phyloP scores from a whole-genome alignment of 2,888 invertebrate genomes.

The Nineta flava region DNA sequence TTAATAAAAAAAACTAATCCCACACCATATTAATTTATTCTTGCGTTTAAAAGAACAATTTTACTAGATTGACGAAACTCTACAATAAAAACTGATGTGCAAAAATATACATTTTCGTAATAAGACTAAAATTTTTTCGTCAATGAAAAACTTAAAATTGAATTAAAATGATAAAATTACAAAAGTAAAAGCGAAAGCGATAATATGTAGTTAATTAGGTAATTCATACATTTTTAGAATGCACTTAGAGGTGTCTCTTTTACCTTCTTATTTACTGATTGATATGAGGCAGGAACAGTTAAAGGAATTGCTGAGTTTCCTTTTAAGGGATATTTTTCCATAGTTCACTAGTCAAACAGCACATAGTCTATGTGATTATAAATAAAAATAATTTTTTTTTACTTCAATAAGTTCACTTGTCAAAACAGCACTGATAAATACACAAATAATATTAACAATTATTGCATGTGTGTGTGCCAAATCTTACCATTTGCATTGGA shows the following conservation, averaged over 20 bases:
- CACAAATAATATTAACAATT: not conserved
- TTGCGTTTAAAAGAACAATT: no score
- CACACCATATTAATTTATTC: no score
- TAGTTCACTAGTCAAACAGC: conserved; percentile 19
- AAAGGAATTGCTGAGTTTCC: conserved; percentile 33
- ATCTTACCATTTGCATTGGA: no score
- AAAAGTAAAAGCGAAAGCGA: no score
- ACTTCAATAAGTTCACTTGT: not conserved
- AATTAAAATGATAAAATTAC: no score
- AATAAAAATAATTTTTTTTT: not conserved
- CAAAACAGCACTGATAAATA: not conserved
- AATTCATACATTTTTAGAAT: no score
- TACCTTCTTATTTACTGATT: conserved; percentile 45
- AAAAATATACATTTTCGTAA: not conserved
- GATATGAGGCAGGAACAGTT: conserved; percentile 38
- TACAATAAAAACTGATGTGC: no score
- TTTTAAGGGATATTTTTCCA: conserved; percentile 60
- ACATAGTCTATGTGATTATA: not conserved
- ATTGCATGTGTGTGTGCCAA: not conserved
- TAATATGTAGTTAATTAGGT: no score
- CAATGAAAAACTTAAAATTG: not conserved
- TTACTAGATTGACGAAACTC: no score
- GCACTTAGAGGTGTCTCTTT: conserved; percentile 11
- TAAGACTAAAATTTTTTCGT: not conserved
- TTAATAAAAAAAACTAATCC: no score